These are phyloP conservation scores for Synodontis membranacea DNA, from an alignment of 2,113 vertebrate species.

Conservation along the genomic window DNA sequence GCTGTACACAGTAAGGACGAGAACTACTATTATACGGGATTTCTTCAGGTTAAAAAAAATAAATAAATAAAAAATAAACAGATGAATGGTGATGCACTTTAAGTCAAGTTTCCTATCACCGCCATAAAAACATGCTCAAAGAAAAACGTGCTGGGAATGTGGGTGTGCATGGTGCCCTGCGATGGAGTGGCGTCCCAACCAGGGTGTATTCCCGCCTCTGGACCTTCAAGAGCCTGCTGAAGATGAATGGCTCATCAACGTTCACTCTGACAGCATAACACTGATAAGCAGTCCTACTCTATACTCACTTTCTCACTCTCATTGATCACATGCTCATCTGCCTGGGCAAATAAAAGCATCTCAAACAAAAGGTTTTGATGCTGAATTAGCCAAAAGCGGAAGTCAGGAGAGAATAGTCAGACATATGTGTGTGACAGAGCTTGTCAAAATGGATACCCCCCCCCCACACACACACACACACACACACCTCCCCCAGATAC, in stretches of 20 bases:
- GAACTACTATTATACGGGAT: neutral
- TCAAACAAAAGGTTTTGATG: neutral
- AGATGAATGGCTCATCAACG: neutral
- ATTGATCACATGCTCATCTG: neutral
- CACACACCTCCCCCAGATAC: constrained; percentile 19
- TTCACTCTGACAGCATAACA: neutral
- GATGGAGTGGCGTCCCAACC: neutral
- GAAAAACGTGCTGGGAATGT: neutral
- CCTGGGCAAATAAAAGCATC: neutral
- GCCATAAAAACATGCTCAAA: neutral
- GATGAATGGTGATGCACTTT: neutral
- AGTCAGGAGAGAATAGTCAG: neutral
- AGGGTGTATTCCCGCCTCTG: neutral
- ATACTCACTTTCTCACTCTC: neutral
- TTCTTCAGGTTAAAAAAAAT: neutral
- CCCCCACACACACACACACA: constrained; percentile 27
- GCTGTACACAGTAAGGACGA: neutral
- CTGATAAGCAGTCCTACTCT: neutral
- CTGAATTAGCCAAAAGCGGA: neutral
- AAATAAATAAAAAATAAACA: neutral
- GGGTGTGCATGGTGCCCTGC: neutral
- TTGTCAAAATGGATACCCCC: neutral
- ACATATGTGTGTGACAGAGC: neutral
- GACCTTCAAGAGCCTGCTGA: neutral
- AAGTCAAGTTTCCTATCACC: neutral